Evolutionary conservation across 2,113 vertebrate genomes (phyloP).

Genomic region (Hucho hucho): DNA sequence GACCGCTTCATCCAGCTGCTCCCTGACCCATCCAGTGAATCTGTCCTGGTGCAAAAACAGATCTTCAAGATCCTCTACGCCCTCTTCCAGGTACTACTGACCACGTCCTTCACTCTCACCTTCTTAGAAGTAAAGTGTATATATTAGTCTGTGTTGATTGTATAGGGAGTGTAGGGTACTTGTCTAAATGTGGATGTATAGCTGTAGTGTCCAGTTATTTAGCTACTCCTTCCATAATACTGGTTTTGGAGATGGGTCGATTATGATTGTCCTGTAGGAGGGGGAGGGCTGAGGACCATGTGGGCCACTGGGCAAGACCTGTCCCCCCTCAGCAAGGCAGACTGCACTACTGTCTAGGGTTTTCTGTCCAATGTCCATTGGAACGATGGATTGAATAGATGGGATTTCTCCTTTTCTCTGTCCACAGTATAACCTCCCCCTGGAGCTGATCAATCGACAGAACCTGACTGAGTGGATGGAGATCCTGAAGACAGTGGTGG

Average conservation of each 20-base stretch:
- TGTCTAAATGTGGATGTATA: background rate
- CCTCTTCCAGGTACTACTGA: conserved; percentile 88
- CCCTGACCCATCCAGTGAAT: conserved; percentile 89
- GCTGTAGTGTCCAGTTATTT: background rate
- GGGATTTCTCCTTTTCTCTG: background rate
- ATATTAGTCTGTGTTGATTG: too few relatives aligned
- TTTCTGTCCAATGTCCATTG: too few relatives aligned
- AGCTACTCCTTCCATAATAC: background rate
- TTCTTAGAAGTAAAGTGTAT: too few relatives aligned
- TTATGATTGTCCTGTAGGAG: background rate
- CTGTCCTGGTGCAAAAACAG: conserved; percentile 97
- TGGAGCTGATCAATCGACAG: conserved; percentile 98
- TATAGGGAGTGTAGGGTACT: too few relatives aligned
- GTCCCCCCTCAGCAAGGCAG: background rate
- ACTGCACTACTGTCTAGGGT: background rate
- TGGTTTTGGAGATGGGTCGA: background rate
- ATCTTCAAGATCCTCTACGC: conserved; percentile 99
- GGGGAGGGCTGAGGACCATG: background rate
- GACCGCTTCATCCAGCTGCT: conserved; percentile 95
- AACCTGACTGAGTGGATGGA: conserved; percentile 97
- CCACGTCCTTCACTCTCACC: background rate
- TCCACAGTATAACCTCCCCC: conserved; percentile 89
- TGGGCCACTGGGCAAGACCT: background rate
- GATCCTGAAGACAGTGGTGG: conserved; percentile 95
- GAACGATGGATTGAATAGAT: too few relatives aligned